A percentile compares a stretch with the other conserved stretches of the same genome.
Conservation (phyloP, 1,140 invertebrate genomes). For the Ceratitis capitata region DNA sequence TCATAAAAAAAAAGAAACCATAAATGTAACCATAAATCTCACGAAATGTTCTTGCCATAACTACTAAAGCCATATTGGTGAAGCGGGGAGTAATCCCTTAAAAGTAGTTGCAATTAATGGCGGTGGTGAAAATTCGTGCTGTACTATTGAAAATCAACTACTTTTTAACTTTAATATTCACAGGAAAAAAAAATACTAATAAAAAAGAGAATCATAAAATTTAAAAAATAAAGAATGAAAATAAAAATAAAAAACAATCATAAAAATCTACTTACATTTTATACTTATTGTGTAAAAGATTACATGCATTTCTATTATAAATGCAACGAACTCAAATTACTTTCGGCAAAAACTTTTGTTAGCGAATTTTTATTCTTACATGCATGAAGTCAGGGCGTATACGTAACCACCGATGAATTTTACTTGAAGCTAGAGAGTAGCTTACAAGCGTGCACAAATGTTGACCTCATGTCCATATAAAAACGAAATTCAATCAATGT, state of each 20-base stretch:
- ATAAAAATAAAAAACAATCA: no score
- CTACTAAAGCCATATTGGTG: background rate
- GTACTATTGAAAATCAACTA: background rate
- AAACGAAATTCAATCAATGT: background rate
- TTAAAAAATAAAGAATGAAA: no score
- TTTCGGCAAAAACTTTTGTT: no score
- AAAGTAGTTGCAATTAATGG: background rate
- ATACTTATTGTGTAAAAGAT: no score
- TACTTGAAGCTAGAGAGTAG: background rate
- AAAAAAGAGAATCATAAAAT: no score
- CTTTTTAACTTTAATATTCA: background rate
- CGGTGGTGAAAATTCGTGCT: background rate
- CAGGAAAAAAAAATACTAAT: background rate
- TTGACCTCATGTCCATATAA: background rate
- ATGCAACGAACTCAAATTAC: no score
- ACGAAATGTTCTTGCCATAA: background rate
- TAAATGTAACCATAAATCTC: conserved; percentile 34
- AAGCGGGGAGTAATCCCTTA: background rate
- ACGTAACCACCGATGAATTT: background rate
- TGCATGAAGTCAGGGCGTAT: background rate
- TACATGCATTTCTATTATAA: no score
- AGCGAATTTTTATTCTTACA: background rate
- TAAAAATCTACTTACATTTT: no score
- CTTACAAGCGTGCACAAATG: background rate
- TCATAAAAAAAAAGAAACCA: conserved; percentile 27